These are phyloP conservation scores for Trichogramma dendrolimi DNA, from an alignment of 2,888 invertebrate species.

Conservation along the genomic window DNA sequence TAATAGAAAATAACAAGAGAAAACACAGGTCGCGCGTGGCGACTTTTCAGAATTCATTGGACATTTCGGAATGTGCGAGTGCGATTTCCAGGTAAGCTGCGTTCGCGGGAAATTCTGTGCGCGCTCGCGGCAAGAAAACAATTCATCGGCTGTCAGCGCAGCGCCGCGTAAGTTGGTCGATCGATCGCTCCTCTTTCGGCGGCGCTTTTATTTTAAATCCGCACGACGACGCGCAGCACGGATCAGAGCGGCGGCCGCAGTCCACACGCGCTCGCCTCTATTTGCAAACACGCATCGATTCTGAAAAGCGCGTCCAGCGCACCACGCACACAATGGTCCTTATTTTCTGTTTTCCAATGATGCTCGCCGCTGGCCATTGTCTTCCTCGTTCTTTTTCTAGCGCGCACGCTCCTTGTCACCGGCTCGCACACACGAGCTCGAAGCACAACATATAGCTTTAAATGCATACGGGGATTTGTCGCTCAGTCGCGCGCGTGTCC, in stretches of 20 bases:
- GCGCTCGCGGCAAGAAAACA: no score
- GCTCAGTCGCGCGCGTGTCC: background rate
- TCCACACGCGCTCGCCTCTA: slow-evolving; percentile 37
- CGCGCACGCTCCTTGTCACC: slow-evolving; percentile 31
- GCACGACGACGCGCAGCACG: slow-evolving; percentile 32
- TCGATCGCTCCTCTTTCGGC: slow-evolving; percentile 28
- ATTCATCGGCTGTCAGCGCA: no score
- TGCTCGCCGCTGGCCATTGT: slow-evolving; percentile 41
- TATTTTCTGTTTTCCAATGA: slow-evolving; percentile 51
- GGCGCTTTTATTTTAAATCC: slow-evolving; percentile 47
- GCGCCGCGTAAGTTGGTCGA: slow-evolving; percentile 20
- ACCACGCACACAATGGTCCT: slow-evolving; percentile 48
- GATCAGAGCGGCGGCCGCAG: slow-evolving; percentile 35
- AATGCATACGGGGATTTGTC: no score
- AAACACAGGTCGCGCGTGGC: no score
- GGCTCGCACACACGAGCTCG: slow-evolving; percentile 18
- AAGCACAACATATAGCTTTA: no score
- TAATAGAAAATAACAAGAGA: no score
- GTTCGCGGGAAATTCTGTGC: no score
- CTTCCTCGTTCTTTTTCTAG: slow-evolving; percentile 33
- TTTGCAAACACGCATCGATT: slow-evolving; percentile 50
- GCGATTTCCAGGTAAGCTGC: no score
- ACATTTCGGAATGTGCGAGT: no score
- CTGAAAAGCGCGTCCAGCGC: slow-evolving; percentile 44
- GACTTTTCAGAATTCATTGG: no score